These are phyloP conservation scores for Formica exsecta DNA, from an alignment of 1,140 invertebrate genomes.

Conservation along the genomic window DNA sequence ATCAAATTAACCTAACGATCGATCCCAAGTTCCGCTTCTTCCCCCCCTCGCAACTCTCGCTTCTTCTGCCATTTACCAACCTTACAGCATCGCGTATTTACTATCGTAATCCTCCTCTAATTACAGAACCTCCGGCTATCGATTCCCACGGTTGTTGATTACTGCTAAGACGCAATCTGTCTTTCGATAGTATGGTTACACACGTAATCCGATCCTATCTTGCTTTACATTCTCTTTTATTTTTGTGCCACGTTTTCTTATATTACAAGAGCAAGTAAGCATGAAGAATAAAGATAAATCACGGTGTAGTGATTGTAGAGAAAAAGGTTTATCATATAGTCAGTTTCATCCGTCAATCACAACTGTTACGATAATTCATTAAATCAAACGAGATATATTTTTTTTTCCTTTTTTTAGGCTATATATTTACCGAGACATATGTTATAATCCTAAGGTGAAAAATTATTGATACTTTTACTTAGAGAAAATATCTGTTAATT, in stretches of 20 bases:
- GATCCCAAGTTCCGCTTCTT: conserved; percentile 58
- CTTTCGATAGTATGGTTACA: conserved; percentile 39
- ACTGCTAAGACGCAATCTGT: conserved; percentile 60
- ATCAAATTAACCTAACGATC: conserved; percentile 74
- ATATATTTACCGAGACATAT: not conserved
- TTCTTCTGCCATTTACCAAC: conserved; percentile 33
- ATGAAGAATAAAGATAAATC: not conserved
- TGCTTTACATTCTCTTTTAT: conserved; percentile 43
- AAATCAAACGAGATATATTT: not conserved
- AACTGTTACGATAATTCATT: not conserved
- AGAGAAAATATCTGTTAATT: not conserved
- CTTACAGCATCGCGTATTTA: not conserved
- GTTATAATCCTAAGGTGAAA: not conserved
- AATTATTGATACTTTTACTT: not conserved
- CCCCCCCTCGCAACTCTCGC: not conserved
- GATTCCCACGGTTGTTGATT: conserved; percentile 52
- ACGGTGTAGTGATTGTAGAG: not conserved
- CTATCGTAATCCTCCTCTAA: not conserved
- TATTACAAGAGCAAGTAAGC: not conserved
- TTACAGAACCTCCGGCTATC: not conserved
- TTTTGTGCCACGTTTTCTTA: conserved; percentile 2
- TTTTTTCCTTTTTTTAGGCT: not conserved
- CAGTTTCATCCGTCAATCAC: not conserved
- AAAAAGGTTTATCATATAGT: not conserved
- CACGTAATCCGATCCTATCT: conserved; percentile 54